These are phyloP conservation scores for Drosophila kambysellisi DNA, from an alignment of 2,888 invertebrate genomes.

Conservation along the genomic window DNA sequence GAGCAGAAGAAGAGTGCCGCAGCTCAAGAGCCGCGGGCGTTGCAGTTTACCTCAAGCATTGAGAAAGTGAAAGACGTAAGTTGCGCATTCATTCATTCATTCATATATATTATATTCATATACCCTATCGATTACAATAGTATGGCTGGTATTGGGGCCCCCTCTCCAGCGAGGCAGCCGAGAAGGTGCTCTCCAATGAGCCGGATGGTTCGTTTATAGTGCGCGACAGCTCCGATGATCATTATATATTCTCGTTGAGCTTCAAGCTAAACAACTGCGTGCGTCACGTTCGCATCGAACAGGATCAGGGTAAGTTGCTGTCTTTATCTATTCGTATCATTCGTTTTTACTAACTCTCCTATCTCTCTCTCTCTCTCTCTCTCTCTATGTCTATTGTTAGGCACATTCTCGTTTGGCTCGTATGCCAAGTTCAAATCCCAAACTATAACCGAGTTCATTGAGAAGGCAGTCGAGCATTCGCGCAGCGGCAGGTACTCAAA, in stretches of 20 bases:
- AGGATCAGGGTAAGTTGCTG: constrained; percentile 93
- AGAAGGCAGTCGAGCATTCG: constrained; percentile 97
- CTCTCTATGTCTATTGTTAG: constrained; percentile 85
- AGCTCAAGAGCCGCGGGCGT: constrained; percentile 84
- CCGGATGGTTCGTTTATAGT: constrained; percentile 98
- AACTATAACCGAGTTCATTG: constrained; percentile 97
- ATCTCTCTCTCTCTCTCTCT: background rate
- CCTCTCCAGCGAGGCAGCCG: constrained; percentile 95
- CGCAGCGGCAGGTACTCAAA: constrained; percentile 90
- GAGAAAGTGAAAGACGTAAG: constrained; percentile 97
- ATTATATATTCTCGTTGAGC: constrained; percentile 96
- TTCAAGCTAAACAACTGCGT: constrained; percentile 96
- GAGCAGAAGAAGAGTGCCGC: constrained; percentile 76
- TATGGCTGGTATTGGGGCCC: constrained; percentile 99
- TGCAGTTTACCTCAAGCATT: constrained; percentile 96
- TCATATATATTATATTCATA: background rate
- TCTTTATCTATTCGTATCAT: background rate
- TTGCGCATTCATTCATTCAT: constrained; percentile 55
- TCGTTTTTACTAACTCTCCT: background rate
- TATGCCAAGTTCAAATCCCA: constrained; percentile 97
- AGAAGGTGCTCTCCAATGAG: constrained; percentile 95
- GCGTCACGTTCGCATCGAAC: constrained; percentile 96
- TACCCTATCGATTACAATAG: constrained; percentile 86
- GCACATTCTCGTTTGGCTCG: constrained; percentile 97
- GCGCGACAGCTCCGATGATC: constrained; percentile 96